Evolutionary conservation across 2,113 vertebrate species (phyloP), one percentile per base, ranked within the genome.

Genomic region (Xiphias gladius): DNA sequence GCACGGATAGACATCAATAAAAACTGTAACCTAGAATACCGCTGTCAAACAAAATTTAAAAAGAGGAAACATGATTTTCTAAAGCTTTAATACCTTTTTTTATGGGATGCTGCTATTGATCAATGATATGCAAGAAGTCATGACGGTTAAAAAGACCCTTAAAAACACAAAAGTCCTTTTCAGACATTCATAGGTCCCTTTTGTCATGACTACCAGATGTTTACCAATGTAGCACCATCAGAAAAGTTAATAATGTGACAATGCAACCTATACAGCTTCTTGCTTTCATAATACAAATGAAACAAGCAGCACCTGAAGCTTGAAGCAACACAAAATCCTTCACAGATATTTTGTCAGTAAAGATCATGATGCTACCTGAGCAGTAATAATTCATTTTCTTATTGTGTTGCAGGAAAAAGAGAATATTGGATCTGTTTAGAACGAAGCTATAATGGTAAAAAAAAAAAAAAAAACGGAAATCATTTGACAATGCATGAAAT

Each of bases 401-500:
- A 52, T 32, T 65, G 64, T 66, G 35, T 41, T 66, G 65, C 26
- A 73, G 68, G 26, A 81, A 55, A 82, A 39, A 16, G 9, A 10
- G 37, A 39, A 78, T 32, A 63, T 77, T 58, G 26, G 52, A 58
- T 66, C 19, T 69, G 55, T 80, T 63, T n/a, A 43, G 30, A 71
- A 26, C 9, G 5, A 7, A 54, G 41, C 12, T n/a, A 10, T 12
- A 32, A 13, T 14, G 7, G 52, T 75, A 73, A 77, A 63, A 68
- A n/a, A n/a, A n/a, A n/a, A n/a, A n/a, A n/a, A n/a, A n/a, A n/a
- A n/a, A 69, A 71, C n/a, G 48, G 20, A 87, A 85, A 66, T 43
- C 5, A 64, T 61, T 72, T 13, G 28, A 50, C 79, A 68, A 70
- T n/a, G 76, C 80, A 81, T 86, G 70, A 82, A 81, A 90, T 78